Conservation (phyloP, 2,113 vertebrate species). For the Cromileptes altivelis region DNA sequence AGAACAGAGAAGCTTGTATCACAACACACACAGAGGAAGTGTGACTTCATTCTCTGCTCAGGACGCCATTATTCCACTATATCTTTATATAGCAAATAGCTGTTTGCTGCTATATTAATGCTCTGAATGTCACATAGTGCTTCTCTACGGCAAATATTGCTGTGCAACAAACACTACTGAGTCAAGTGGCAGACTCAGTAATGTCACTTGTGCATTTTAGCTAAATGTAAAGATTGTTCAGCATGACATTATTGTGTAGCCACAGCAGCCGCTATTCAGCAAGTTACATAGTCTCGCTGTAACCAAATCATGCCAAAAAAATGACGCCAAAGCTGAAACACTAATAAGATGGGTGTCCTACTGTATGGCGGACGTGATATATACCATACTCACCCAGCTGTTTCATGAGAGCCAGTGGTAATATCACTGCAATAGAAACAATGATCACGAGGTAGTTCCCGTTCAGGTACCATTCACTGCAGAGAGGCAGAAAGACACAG, state of each 20-base stretch:
- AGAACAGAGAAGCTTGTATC: too few relatives aligned
- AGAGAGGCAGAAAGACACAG: constrained; percentile 51
- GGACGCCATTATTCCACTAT: too few relatives aligned
- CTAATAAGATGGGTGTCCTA: neutral
- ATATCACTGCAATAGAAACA: constrained; percentile 91
- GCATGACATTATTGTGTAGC: neutral
- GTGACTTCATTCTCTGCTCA: too few relatives aligned
- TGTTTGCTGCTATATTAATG: too few relatives aligned
- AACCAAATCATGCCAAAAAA: neutral
- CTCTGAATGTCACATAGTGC: too few relatives aligned
- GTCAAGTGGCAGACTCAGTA: neutral
- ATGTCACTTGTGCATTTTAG: neutral
- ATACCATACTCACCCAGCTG: constrained; percentile 90
- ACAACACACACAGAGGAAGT: too few relatives aligned
- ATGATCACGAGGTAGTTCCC: constrained; percentile 91
- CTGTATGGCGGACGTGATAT: neutral
- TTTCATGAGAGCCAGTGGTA: constrained; percentile 96
- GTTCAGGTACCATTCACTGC: constrained; percentile 93
- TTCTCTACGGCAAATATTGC: neutral
- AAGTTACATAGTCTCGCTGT: neutral
- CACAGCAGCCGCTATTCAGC: neutral
- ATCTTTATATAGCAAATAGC: too few relatives aligned
- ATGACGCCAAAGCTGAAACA: neutral
- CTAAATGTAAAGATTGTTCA: neutral
- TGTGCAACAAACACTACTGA: neutral